Evolutionary conservation across 2,113 vertebrate genomes (phyloP), one percentile per base, ranked within the genome.

Genomic region (Octodon degus): DNA sequence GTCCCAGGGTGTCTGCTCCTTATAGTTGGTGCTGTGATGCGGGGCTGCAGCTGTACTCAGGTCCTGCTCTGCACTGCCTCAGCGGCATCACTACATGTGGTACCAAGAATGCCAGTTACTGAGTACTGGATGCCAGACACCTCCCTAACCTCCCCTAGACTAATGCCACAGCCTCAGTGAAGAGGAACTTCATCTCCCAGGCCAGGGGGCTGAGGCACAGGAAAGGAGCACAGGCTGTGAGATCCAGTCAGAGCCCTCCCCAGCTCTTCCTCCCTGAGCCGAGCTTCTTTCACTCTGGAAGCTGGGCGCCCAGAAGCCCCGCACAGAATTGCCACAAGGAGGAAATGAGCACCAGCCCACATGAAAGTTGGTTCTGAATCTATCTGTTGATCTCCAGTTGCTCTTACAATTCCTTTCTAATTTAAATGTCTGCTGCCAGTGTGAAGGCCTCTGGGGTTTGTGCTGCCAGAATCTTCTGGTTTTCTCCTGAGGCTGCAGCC

Each of bases 41-140:
- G 55, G 72, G 40, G 89, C 47, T 62, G 10, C 34, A 50, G n/a
- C 65, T 24, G 3, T 6, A 22, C 4, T 74, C 16, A 55, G 20
- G 68, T 27, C n/a, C 32, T 1, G 0, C 32, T 68, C 65, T 68
- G 72, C 63, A 1, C 53, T 4, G 47, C 63, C n/a, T 4, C 32
- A 43, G 67, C 8, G 0, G 3, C 50, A 1, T 60, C 20, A 17
- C 16, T 24, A 16, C 0, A 25, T 50, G 50, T 4, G 7, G 14
- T 34, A 43, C 37, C 32, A 19, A 60, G 3, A 37, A 11, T 13
- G 4, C 22, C 16, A 3, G 47, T 25, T 34, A 0, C n/a, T n/a
- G 16, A 12, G 43, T 37, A 47, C 2, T 32, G 7, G 8, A 10
- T 58, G 10, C 53, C 30, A 22, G 63, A 55, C 2, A 17, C n/a